Conservation (phyloP, 1,140 invertebrate genomes). For the Aethina tumida region DNA sequence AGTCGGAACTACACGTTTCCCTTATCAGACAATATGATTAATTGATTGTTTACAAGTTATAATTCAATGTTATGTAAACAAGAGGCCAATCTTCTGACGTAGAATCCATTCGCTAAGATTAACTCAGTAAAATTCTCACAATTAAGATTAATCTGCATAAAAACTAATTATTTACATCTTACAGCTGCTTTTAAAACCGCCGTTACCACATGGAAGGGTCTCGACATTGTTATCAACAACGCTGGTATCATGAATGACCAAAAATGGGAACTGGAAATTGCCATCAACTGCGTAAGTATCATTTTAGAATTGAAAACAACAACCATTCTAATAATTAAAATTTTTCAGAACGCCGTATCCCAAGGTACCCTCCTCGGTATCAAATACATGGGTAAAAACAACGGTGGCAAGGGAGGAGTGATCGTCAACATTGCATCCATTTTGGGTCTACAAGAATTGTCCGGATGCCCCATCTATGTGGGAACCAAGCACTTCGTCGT, state of each 20-base stretch:
- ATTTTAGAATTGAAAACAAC: neutral
- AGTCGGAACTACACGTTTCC: neutral
- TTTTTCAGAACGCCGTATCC: constrained; percentile 36
- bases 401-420: constrained; percentile 37
- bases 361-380: constrained; percentile 37
- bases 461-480: constrained; percentile 38
- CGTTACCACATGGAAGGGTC: constrained; percentile 26
- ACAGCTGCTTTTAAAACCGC: constrained; percentile 33
- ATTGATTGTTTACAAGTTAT: neutral
- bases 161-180: constrained; percentile 8
- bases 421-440: constrained; percentile 40
- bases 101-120: neutral
- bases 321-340: neutral
- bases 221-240: constrained; percentile 43
- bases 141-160: too few relatives aligned
- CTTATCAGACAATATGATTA: neutral
- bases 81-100: too few relatives aligned
- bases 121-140: neutral
- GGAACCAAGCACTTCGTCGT: constrained; percentile 44
- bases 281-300: constrained; percentile 42
- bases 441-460: constrained; percentile 36
- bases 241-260: constrained; percentile 41
- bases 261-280: constrained; percentile 39
- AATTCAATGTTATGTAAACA: neutral
- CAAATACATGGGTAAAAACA: constrained; percentile 39